Evolutionary conservation across 2,113 vertebrate species (phyloP).

Genomic region (Pygathrix nemaeus): DNA sequence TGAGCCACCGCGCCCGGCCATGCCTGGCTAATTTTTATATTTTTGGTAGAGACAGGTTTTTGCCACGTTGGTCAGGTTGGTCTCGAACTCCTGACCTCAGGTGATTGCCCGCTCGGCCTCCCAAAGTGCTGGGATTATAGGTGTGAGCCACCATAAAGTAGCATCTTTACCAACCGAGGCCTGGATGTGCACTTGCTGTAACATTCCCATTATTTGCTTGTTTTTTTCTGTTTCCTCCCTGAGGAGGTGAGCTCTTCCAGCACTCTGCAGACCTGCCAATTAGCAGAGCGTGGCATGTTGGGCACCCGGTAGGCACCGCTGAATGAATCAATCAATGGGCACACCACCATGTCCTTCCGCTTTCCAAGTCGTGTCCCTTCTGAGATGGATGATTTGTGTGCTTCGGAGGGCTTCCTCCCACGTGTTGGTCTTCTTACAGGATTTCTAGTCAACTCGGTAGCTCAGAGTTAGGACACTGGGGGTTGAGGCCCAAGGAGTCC

Average conservation of each 20-base stretch:
- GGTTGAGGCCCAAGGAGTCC: neutral
- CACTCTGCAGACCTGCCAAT: too few relatives aligned
- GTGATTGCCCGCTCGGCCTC: too few relatives aligned
- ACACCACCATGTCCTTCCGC: too few relatives aligned
- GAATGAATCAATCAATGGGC: rapidly evolving
- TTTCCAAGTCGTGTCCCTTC: neutral
- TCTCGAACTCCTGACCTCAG: too few relatives aligned
- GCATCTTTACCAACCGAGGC: neutral
- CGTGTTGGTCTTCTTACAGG: neutral
- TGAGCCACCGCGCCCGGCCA: too few relatives aligned
- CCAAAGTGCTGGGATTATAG: too few relatives aligned
- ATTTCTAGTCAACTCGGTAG: neutral
- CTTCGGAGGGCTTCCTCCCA: neutral
- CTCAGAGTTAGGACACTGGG: neutral
- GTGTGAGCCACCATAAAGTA: too few relatives aligned
- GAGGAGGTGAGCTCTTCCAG: neutral
- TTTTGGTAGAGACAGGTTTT: too few relatives aligned
- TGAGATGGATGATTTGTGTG: neutral
- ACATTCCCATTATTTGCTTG: neutral
- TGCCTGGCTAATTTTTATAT: too few relatives aligned
- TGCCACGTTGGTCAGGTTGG: too few relatives aligned
- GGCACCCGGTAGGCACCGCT: neutral
- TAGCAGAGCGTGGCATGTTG: neutral
- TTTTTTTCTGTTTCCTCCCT: neutral
- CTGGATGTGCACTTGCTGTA: neutral